Percentiles rank a stretch among this genome's conserved stretches.
These are phyloP conservation scores for Diadophis punctatus DNA, from an alignment of 2,113 vertebrate genomes.

Conservation along the genomic window DNA sequence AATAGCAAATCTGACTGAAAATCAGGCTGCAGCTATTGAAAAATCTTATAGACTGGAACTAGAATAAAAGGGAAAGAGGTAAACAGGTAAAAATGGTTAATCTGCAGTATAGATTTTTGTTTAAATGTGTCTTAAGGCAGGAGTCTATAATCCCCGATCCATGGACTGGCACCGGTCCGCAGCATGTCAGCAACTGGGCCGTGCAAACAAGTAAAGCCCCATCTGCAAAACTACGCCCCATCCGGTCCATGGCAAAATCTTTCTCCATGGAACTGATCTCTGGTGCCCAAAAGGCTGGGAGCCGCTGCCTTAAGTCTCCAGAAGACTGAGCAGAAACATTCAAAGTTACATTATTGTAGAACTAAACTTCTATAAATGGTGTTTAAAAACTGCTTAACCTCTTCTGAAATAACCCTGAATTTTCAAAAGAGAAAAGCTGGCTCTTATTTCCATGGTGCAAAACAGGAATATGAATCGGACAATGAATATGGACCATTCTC, in stretches of 20 bases:
- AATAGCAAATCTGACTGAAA: not conserved
- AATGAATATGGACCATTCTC: not conserved
- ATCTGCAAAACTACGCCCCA: too few relatives aligned
- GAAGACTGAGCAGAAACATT: not conserved
- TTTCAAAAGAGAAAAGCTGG: not conserved
- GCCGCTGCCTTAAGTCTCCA: not conserved
- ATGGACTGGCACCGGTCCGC: too few relatives aligned
- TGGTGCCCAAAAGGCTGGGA: too few relatives aligned
- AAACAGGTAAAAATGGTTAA: not conserved
- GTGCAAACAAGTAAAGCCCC: too few relatives aligned
- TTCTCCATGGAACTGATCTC: too few relatives aligned
- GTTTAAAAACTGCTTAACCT: not conserved
- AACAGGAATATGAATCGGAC: conserved; percentile 18
- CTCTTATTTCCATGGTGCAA: conserved; percentile 8
- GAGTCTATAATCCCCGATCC: too few relatives aligned
- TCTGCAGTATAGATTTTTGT: not conserved
- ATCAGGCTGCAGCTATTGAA: not conserved
- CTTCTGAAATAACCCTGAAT: not conserved
- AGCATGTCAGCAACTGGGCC: too few relatives aligned
- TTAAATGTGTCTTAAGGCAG: not conserved
- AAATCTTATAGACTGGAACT: not conserved
- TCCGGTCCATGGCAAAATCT: too few relatives aligned
- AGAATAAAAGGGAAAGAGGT: not conserved
- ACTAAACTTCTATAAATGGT: not conserved
- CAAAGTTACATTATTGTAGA: not conserved